Evolutionary conservation across 2,888 invertebrate genomes (phyloP).

Genomic region (Quadroppia sp.): DNA sequence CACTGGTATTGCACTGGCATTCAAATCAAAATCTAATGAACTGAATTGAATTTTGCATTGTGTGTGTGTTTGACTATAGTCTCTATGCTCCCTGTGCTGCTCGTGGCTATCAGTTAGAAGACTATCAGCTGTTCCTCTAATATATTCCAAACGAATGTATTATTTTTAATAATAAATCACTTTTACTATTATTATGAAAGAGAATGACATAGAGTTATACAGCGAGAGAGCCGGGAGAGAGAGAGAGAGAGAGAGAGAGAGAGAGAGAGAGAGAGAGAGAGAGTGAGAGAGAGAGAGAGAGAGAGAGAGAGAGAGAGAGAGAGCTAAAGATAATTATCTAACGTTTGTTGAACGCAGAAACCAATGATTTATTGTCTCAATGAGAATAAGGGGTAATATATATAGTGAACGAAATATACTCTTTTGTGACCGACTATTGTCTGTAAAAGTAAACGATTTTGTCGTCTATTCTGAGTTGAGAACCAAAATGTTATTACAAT

Average conservation of each 20-base stretch:
- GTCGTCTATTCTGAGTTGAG: too few species aligned
- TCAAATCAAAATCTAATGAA: too few species aligned
- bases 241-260: neutral
- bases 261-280: neutral
- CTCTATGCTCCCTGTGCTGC: neutral
- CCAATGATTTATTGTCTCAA: slow-evolving; percentile 13
- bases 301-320: neutral
- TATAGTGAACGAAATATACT: neutral
- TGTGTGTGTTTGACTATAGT: too few species aligned
- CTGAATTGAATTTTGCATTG: too few species aligned
- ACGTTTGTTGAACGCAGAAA: slow-evolving; percentile 17
- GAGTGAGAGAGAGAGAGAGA: neutral
- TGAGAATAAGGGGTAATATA: neutral
- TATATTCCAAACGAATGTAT: neutral
- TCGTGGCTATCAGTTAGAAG: neutral
- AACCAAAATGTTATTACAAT: neutral
- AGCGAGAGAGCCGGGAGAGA: neutral
- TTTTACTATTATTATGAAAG: slow-evolving; percentile 1
- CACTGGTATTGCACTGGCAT: too few species aligned
- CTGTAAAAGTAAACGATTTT: too few species aligned
- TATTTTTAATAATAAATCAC: slow-evolving; percentile 17
- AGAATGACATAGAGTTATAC: neutral
- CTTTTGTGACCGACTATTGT: neutral
- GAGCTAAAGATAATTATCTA: slow-evolving; percentile 5
- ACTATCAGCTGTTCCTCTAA: slow-evolving; percentile 11